A percentile compares a stretch with the other conserved stretches of the same genome.
phyloP scores from a whole-genome alignment of 2,888 invertebrate genomes.

The Arrhopalites spinosus region DNA sequence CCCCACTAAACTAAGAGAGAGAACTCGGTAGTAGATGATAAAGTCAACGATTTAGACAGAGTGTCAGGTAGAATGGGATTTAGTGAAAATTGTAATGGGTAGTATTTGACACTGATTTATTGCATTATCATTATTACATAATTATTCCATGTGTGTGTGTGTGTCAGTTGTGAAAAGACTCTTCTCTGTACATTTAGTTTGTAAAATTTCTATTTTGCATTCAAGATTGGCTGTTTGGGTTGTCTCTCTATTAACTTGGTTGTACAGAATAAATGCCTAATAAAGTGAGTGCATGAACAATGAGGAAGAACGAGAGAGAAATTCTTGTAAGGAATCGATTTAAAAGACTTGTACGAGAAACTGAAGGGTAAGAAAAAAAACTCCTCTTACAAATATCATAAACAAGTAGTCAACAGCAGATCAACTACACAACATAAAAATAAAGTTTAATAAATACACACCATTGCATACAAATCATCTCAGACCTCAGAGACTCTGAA shows the following conservation, averaged over 20 bases:
- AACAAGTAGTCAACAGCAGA: neutral
- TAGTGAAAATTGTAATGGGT: neutral
- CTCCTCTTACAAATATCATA: neutral
- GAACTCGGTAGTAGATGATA: no score
- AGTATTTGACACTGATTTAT: slow-evolving; percentile 30
- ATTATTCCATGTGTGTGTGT: slow-evolving; percentile 1
- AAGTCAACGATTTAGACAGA: neutral
- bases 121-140: slow-evolving; percentile 21
- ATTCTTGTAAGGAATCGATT: slow-evolving; percentile 1
- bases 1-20: no score
- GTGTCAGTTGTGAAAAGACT: neutral
- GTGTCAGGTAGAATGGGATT: neutral
- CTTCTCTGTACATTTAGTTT: neutral
- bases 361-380: slow-evolving; percentile 8
- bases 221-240: neutral
- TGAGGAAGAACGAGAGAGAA: neutral
- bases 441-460: neutral
- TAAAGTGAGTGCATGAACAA: neutral
- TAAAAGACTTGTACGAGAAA: neutral
- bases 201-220: neutral
- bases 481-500: neutral
- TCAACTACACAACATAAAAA: neutral
- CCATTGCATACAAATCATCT: neutral
- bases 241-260: neutral
- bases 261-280: neutral